phyloP scores from a whole-genome alignment of 2,888 invertebrate genomes.

The Melitaea athalia region DNA sequence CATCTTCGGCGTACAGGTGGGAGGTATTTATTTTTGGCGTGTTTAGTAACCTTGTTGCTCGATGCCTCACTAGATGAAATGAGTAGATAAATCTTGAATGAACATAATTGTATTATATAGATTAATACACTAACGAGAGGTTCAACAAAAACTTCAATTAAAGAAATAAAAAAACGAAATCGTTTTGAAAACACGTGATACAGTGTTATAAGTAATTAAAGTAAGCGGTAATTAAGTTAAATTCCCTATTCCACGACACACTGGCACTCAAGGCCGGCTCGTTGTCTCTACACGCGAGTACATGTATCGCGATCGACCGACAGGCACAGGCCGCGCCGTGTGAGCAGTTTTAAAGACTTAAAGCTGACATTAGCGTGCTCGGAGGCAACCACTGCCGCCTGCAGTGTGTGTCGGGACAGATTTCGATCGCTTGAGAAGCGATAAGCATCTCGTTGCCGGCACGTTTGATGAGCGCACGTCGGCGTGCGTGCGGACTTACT shows the following conservation, averaged over 20 bases:
- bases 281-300: conserved; percentile 6
- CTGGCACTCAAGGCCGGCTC: neutral
- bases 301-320: conserved; percentile 8
- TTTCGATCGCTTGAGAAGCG: conserved; percentile 12
- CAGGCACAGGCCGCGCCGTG: neutral
- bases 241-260: neutral
- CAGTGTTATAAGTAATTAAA: neutral
- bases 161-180: no score
- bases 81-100: neutral
- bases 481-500: conserved; percentile 10
- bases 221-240: neutral
- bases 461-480: conserved; percentile 1
- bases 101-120: no score
- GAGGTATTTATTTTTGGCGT: no score
- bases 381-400: neutral
- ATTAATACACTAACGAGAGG: no score
- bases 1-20: no score
- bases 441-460: conserved; percentile 9
- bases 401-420: conserved; percentile 2
- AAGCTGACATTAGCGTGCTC: conserved; percentile 8
- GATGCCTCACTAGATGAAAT: neutral
- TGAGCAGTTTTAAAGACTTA: neutral
- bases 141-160: no score
- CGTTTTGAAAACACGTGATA: neutral
- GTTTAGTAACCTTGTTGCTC: no score